These are phyloP conservation scores for Puma concolor DNA, from an alignment of 2,113 vertebrate genomes.

Conservation along the genomic window DNA sequence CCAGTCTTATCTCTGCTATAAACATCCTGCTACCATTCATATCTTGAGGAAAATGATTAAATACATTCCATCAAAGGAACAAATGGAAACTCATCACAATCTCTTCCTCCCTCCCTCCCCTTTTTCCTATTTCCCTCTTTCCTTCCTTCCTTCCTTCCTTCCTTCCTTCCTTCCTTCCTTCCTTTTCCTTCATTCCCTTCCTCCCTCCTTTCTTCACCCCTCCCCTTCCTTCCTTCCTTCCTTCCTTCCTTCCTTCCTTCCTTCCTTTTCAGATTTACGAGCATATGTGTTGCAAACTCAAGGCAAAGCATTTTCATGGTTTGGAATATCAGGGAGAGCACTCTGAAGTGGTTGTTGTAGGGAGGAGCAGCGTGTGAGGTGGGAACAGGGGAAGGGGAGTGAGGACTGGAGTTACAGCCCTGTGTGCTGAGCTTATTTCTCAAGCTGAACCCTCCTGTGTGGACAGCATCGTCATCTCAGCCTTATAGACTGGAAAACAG, in stretches of 20 bases:
- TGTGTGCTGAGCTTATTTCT: neutral
- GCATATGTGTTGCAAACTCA: neutral
- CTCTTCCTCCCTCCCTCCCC: too few species aligned
- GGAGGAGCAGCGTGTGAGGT: neutral
- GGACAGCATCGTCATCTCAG: neutral
- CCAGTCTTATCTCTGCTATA: slow-evolving; percentile 87
- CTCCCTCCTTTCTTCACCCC: accelerated
- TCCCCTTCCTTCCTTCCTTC: neutral
- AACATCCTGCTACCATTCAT: slow-evolving; percentile 90
- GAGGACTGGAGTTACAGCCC: neutral
- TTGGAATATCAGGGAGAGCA: neutral
- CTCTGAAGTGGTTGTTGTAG: neutral
- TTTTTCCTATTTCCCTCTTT: neutral
- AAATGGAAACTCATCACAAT: slow-evolving; percentile 51
- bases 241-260: neutral
- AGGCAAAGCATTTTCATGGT: neutral
- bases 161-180: too few species aligned
- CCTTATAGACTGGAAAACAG: neutral
- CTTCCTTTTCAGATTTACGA: neutral
- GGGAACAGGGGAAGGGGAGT: neutral
- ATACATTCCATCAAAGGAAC: slow-evolving; percentile 73
- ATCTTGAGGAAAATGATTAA: slow-evolving; percentile 86
- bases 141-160: neutral
- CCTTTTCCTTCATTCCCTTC: accelerated
- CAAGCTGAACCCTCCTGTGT: neutral